A percentile compares a stretch with the other conserved stretches of the same genome.
Conservation (phyloP, 2,113 vertebrate genomes). For the Leucopsar rothschildi region DNA sequence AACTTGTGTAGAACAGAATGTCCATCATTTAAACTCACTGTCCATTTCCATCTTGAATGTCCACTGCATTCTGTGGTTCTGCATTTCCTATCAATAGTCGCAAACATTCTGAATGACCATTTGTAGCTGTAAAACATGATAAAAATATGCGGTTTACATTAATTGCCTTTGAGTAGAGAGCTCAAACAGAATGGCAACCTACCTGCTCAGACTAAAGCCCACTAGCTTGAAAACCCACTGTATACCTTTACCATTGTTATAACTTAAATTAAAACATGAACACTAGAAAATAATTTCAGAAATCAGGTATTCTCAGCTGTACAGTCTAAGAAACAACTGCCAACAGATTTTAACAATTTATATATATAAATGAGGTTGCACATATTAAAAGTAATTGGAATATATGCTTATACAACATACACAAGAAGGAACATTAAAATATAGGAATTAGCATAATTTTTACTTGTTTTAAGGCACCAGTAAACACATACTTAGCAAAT, state of each 20-base stretch:
- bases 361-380: background rate
- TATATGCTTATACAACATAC: background rate
- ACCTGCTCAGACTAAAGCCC: background rate
- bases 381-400: background rate
- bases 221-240: background rate
- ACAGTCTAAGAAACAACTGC: background rate
- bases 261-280: background rate
- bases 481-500: background rate
- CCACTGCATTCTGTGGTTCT: conserved; percentile 90
- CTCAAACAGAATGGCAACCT: background rate
- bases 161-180: background rate
- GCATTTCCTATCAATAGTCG: conserved; percentile 93
- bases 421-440: background rate
- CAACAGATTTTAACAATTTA: background rate
- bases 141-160: background rate
- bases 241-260: background rate
- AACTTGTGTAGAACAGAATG: background rate
- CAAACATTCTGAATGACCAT: conserved; percentile 96
- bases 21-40: conserved; percentile 82
- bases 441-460: background rate
- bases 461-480: background rate
- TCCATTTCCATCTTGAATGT: conserved; percentile 95
- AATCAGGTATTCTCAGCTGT: background rate
- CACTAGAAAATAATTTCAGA: background rate
- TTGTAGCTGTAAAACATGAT: conserved; percentile 81